Conservation (phyloP, 1,140 invertebrate genomes). For the Eurosta solidaginis region DNA sequence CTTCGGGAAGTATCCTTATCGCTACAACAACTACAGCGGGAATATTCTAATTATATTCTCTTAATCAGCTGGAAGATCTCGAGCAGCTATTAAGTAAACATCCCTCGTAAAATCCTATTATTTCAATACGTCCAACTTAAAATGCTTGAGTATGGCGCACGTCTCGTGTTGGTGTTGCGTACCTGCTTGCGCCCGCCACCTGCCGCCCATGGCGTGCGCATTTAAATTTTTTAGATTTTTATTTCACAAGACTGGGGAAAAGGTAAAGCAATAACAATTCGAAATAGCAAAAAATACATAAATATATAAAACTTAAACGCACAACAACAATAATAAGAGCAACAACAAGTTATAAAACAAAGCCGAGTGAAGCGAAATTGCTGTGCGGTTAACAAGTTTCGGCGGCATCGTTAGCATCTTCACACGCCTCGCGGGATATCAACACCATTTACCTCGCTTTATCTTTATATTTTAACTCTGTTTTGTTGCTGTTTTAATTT, state of each 20-base stretch:
- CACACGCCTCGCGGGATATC: slow-evolving; percentile 59
- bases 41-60: too few species aligned
- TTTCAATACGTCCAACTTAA: background rate
- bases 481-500: slow-evolving; percentile 47
- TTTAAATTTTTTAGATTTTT: background rate
- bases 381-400: slow-evolving; percentile 31
- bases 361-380: background rate
- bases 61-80: too few species aligned
- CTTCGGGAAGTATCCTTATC: too few species aligned
- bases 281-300: background rate
- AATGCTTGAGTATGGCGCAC: background rate
- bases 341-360: background rate
- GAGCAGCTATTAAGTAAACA: too few species aligned
- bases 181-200: background rate
- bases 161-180: background rate
- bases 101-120: background rate
- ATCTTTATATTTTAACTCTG: slow-evolving; percentile 31
- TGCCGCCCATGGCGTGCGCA: slow-evolving; percentile 22
- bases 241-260: background rate
- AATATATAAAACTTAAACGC: background rate
- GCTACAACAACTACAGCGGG: too few species aligned
- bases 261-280: background rate
- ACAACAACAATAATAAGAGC: background rate
- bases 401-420: slow-evolving; percentile 53
- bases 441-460: slow-evolving; percentile 56